Conservation (phyloP, 2,888 invertebrate species). For the Nymphalis polychloros region DNA sequence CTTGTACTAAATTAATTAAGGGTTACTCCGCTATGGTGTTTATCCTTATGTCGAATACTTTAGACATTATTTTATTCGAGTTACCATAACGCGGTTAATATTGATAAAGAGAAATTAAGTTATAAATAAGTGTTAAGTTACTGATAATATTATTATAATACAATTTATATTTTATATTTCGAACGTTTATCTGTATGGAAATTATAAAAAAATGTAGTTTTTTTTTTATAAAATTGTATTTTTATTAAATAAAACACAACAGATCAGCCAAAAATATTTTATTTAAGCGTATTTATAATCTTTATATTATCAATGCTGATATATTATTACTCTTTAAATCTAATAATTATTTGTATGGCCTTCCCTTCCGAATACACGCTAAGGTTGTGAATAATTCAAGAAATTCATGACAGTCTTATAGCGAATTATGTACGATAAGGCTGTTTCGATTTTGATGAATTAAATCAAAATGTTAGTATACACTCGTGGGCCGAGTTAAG, state of each 20-base stretch:
- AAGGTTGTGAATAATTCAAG: conserved; percentile 59
- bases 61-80: too few species aligned
- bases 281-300: conserved; percentile 82
- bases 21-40: too few species aligned
- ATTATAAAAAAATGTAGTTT: conserved; percentile 9
- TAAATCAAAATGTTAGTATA: conserved; percentile 60
- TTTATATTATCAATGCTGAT: conserved; percentile 80
- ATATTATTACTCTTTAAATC: conserved; percentile 79
- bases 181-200: too few species aligned
- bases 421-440: conserved; percentile 42
- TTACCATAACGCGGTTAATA: too few species aligned
- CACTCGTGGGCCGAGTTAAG: conserved; percentile 62
- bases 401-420: conserved; percentile 55
- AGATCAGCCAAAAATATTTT: conserved; percentile 81
- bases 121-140: too few species aligned
- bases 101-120: too few species aligned
- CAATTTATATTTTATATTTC: too few species aligned
- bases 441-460: conserved; percentile 59
- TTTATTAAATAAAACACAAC: conserved; percentile 61
- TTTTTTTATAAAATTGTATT: conserved; percentile 26
- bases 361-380: conserved; percentile 64
- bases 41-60: too few species aligned
- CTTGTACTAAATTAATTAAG: too few species aligned
- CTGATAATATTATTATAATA: too few species aligned
- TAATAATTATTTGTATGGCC: conserved; percentile 74